Base-by-base conservation (phyloP, 2,113 vertebrate genomes). In the Petrocephalus microphthalmus region DNA sequence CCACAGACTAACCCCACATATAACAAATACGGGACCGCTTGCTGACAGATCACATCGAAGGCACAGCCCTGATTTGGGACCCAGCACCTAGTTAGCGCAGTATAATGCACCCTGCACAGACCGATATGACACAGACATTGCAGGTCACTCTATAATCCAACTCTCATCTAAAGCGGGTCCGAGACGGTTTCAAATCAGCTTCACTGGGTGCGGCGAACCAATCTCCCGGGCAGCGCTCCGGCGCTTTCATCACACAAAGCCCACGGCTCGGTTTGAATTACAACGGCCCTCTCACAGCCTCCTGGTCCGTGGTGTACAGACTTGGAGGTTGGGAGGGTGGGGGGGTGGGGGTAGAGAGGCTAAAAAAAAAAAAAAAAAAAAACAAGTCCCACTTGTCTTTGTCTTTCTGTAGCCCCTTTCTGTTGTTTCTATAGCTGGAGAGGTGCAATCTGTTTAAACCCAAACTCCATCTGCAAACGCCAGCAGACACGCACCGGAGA, bases 91-190 rank as follows among this genome's bases (percentile, higher is more conserved):
- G 96, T 96, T 97, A 96, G 96, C 91, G 95, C 95, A 96, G 96
- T 96, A 96, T 97, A 97, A 97, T 98, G 97, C 96, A 97, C 97
- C 96, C 96, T 93, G 96, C 92, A 92, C 97, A 97, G 96, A 97
- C 97, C 97, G 98, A 97, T 98, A 97, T 97, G 97, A 98, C 97
- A 97, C 96, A 98, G 97, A 96, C 96, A 96, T 94, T 93, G 96
- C 97, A 97, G 97, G 97, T 98, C 97, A 98, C 96, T 97, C 97
- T 96, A 96, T 97, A 98, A 98, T 98, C 97, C 97, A 96, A 96
- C 94, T 96, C 97, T 97, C 97, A 97, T 98, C 97, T 97, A 96
- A 97, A 97, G 96, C 96, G 96, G 71, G 96, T 96, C 96, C 96
- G 96, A 96, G 95, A 96, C 96, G 92, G 97, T 97, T 97, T 97